Base-by-base conservation (phyloP, 2,888 invertebrate species). In the Caenorhabditis doughertyi region DNA sequence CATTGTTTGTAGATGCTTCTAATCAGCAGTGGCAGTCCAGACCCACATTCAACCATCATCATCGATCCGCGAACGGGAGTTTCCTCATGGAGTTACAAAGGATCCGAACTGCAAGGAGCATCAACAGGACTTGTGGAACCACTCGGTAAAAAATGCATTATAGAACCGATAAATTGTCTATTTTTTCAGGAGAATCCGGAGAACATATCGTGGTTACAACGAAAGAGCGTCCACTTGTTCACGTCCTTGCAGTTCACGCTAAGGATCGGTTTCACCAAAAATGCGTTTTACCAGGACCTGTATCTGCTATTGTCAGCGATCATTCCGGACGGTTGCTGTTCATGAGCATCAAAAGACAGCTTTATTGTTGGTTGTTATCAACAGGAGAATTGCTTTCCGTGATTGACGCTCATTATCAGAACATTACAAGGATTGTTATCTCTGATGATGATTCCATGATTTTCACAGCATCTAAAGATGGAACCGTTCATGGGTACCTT, bases 51-150 rank as follows among this genome's bases (percentile, higher is more conserved):
- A 8, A 87, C 87, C 8, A 77, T 86, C 7, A 71, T 89, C 16
- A 65, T 89, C 44, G 87, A 89, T 83, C 89, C 90, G 16, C 67
- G 84, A 47, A 89, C 89, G 4, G 89, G 90, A 9, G 84, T 87
- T 18, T 77, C 85, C 8, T 49, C 84, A 9, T 90, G 89, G 89
- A 88, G 85, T 47, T 88, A 87, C 71, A 90, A 89, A 68, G 89
- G 89, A 51, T 81, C 85, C 16, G 90, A 90, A 56, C 68, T 90
- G 18, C 88, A 90, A 74, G 86, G 87, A 9, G 88, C 84, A 7
- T 79, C 79, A 3, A 72, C 85, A n/a, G 84, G 86, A 11, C 55
- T 67, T 11, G 86, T 85, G 1, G 84, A 80, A 35, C 85, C 88
- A n/a, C 67, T 89, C 1, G 90, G 89, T 87, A 23, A 47, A 35